Base-by-base conservation (phyloP, 1,140 invertebrate genomes). In the Pseudomyrmex pallidus region DNA sequence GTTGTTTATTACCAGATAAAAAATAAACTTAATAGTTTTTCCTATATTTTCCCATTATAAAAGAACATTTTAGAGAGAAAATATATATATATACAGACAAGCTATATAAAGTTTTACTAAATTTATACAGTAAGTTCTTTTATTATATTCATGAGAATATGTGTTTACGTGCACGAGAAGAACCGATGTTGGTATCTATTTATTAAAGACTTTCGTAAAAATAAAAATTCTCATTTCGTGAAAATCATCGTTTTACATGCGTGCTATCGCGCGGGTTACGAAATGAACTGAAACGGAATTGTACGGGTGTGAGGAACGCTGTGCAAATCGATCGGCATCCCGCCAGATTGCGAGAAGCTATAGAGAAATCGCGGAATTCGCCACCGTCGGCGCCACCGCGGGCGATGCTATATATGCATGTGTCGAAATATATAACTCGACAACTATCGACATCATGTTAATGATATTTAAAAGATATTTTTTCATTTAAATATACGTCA, bases 271-370 rank as follows among this genome's bases (percentile, higher is more conserved):
- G 48, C 74, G 12, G 64, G 48, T 70, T 73, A 44, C 48, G 56
- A 84, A 80, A 84, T 70, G 56, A 59, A 78, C 50, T 48, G 67
- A 77, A 77, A 87, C 25, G 64, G 25, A 87, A 82, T 20, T 67
- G 85, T 84, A 82, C 22, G 85, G 7, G 66, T 56, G n/a, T 17
- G 62, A 86, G 70, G 67, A 82, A 63, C 20, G 82, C 83, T 63
- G 85, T 82, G 80, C 72, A 91, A 86, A 91, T 91, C 89, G 90
- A 91, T 91, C 90, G 89, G 88, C 83, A 87, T 91, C 86, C 88
- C 89, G 78, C 89, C 85, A 89, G 86, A 89, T 89, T 86, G 74
- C 84, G 54, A 82, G 83, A 82, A 67, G 74, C 66, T 85, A 63
- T 67, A 48, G 17, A 15, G 56, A 54, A 89, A 64, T 84, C 63